Percentiles rank a stretch among this genome's conserved stretches.
phyloP scores from a whole-genome alignment of 2,113 vertebrate species.

The Burhinus bistriatus region DNA sequence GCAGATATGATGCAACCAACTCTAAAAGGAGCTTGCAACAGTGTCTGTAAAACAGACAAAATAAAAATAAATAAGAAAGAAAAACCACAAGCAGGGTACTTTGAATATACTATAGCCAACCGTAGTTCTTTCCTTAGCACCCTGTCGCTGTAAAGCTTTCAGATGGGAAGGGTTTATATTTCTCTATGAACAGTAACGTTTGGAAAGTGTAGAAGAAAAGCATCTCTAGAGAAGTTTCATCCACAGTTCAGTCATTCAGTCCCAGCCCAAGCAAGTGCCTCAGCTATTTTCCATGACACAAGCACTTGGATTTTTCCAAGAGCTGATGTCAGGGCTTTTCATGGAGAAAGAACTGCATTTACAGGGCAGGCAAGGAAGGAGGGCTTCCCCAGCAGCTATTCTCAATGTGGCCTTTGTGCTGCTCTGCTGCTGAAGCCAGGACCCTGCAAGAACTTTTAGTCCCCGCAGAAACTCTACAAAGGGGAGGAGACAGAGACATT shows the following conservation, averaged over 20 bases:
- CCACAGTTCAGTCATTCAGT: conserved; percentile 63
- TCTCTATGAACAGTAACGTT: background rate
- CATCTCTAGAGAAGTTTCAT: conserved; percentile 45
- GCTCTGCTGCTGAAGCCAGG: conserved; percentile 62
- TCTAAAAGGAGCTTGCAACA: background rate
- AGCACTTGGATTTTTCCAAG: conserved; percentile 78
- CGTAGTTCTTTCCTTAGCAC: background rate
- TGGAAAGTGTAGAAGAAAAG: conserved; percentile 12
- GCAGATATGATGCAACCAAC: background rate
- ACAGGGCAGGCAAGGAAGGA: conserved; percentile 70
- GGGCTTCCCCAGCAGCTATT: conserved; percentile 72
- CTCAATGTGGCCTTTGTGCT: conserved; percentile 79
- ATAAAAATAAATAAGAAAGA: background rate
- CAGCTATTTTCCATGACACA: conserved; percentile 73
- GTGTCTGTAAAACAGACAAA: background rate
- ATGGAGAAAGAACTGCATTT: conserved; percentile 79
- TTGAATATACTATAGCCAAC: background rate
- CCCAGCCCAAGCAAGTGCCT: conserved; percentile 66
- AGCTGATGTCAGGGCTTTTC: conserved; percentile 80
- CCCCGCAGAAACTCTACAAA: conserved; percentile 47
- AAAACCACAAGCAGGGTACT: background rate
- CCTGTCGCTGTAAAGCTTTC: background rate
- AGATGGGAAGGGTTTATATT: background rate
- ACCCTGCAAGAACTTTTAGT: conserved; percentile 68
- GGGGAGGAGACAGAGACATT: conserved; percentile 21